These are phyloP conservation scores for Halichoerus grypus DNA, from an alignment of 2,113 vertebrate genomes.

Conservation along the genomic window DNA sequence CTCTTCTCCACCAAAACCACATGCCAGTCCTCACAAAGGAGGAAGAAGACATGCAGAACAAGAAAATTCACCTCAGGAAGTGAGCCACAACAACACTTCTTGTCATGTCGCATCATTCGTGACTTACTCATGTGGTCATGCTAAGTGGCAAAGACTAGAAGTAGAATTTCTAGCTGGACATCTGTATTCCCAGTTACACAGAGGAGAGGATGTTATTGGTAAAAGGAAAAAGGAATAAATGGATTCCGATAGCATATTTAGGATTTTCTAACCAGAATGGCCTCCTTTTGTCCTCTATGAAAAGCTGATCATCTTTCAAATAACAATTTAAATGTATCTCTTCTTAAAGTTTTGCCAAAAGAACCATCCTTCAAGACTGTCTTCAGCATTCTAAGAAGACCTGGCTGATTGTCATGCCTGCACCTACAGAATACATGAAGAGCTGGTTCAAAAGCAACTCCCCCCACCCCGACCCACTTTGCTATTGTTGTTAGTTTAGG, in stretches of 20 bases:
- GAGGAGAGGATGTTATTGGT: background rate
- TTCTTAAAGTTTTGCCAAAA: background rate
- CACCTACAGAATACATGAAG: background rate
- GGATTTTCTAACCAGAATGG: background rate
- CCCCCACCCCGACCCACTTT: background rate
- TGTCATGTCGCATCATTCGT: background rate
- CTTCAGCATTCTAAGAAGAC: background rate
- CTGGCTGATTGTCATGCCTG: background rate
- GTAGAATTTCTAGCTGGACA: background rate
- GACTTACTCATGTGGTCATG: background rate
- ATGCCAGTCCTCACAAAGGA: background rate
- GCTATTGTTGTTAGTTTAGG: background rate
- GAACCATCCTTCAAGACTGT: background rate
- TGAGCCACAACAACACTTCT: background rate
- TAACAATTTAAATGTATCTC: background rate
- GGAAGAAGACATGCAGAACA: background rate
- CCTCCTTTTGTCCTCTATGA: background rate
- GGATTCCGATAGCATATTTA: background rate
- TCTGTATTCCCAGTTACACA: background rate
- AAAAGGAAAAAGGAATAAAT: background rate
- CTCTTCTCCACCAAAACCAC: background rate
- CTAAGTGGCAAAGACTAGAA: background rate
- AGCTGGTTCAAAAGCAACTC: background rate
- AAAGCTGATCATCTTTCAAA: background rate
- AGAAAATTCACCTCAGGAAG: background rate